Percentiles rank a stretch among this genome's conserved stretches.
Conservation (phyloP, 2,113 vertebrate species). For the Hippolais icterina region DNA sequence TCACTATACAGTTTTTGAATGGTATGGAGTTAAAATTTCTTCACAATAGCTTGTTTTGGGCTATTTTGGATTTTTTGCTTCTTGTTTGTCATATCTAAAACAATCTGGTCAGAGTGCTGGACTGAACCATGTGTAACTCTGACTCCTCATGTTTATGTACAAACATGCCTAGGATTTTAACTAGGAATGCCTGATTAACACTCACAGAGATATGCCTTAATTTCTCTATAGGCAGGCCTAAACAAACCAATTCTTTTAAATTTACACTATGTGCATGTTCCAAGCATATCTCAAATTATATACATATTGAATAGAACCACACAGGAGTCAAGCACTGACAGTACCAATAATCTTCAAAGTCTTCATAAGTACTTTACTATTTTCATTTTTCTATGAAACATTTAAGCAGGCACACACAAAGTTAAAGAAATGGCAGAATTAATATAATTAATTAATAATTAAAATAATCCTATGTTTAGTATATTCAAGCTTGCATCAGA, state of each 20-base stretch:
- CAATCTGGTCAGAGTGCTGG: not conserved
- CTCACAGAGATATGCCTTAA: not conserved
- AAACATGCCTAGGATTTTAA: not conserved
- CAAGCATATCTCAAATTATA: not conserved
- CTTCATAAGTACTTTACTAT: not conserved
- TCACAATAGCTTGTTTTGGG: not conserved
- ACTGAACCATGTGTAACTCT: not conserved
- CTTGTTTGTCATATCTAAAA: not conserved
- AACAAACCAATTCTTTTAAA: not conserved
- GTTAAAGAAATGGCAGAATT: not conserved
- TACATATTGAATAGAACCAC: not conserved
- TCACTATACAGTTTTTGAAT: not conserved
- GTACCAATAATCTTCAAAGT: not conserved
- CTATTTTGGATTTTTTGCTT: not conserved
- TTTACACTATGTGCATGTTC: not conserved
- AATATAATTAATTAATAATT: not conserved
- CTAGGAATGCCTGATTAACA: not conserved
- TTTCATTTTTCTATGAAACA: not conserved
- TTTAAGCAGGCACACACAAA: not conserved
- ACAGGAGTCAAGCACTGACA: not conserved
- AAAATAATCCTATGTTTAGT: not conserved
- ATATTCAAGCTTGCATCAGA: not conserved
- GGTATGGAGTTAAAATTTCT: not conserved
- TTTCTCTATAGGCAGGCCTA: not conserved
- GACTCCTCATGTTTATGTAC: accelerated